Percentiles rank a stretch among this genome's conserved stretches.
phyloP scores from a whole-genome alignment of 64 coral and sea anemone genomes.

The Actinia equina region DNA sequence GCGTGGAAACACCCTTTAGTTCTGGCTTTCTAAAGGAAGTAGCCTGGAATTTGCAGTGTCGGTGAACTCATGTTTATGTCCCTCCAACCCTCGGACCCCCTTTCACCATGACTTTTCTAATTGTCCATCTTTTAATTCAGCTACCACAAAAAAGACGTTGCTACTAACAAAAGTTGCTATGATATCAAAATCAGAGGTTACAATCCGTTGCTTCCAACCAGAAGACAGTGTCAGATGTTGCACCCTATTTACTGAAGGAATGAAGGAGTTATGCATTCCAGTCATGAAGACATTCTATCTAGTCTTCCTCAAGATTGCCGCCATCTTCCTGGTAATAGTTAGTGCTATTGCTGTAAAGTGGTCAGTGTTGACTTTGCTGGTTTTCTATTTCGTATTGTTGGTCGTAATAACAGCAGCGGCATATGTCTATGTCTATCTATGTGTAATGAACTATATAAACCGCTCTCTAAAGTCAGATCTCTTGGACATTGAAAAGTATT shows the following conservation, averaged over 20 bases:
- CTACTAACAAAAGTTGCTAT: not conserved
- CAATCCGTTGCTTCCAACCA: not conserved
- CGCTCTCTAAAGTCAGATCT: conserved; percentile 1
- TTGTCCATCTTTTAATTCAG: no score
- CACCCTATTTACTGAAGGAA: not conserved
- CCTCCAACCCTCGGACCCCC: no score
- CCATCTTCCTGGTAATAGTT: not conserved
- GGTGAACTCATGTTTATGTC: no score
- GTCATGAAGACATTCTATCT: not conserved
- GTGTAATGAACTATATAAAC: conserved; percentile 15
- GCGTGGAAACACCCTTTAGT: no score
- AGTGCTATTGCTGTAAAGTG: conserved; percentile 15
- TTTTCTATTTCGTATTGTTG: not conserved
- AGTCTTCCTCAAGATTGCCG: not conserved
- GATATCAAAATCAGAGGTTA: not conserved
- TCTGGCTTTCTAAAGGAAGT: no score
- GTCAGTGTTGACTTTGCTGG: not conserved
- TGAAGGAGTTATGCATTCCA: not conserved
- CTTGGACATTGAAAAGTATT: conserved; percentile 31
- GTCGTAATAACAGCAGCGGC: not conserved
- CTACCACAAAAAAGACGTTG: not conserved
- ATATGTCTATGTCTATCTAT: conserved; percentile 5
- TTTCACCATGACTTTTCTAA: no score
- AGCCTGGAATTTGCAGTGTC: no score
- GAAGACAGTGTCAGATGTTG: not conserved